phyloP scores from a whole-genome alignment of 2,113 vertebrate species.

The Onychorhynchus coronatus region DNA sequence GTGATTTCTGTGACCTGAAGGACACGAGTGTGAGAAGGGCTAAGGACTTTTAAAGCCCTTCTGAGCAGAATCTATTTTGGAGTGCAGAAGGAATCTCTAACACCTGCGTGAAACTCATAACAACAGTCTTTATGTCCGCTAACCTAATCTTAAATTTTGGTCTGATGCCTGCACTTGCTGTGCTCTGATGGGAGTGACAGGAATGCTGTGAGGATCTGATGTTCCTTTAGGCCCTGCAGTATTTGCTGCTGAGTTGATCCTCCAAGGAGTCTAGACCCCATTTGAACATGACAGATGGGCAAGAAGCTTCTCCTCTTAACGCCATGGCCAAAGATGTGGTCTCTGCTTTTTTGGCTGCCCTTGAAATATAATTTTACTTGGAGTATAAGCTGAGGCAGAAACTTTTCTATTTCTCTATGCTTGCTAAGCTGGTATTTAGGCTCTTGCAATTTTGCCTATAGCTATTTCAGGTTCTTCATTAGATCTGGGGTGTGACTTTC shows the following conservation, averaged over 20 bases:
- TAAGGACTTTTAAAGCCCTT: background rate
- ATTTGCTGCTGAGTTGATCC: background rate
- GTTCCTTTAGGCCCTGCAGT: background rate
- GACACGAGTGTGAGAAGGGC: background rate
- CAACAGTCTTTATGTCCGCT: background rate
- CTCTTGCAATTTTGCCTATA: background rate
- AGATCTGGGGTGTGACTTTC: background rate
- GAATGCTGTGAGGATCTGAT: background rate
- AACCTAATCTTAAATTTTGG: background rate
- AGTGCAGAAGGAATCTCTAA: background rate
- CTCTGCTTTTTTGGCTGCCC: background rate
- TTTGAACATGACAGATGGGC: background rate
- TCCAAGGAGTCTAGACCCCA: background rate
- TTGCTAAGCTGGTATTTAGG: background rate
- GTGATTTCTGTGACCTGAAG: slow-evolving; percentile 4
- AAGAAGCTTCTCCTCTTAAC: background rate
- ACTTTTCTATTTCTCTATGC: background rate
- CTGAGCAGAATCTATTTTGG: background rate
- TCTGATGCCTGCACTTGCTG: background rate
- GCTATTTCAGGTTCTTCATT: background rate
- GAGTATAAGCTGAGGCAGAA: background rate
- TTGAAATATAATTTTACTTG: background rate
- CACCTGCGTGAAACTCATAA: background rate
- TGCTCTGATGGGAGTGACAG: background rate
- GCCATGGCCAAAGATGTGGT: background rate